phyloP scores from a whole-genome alignment of 2,888 invertebrate species.

The Pherbina coryleti region DNA sequence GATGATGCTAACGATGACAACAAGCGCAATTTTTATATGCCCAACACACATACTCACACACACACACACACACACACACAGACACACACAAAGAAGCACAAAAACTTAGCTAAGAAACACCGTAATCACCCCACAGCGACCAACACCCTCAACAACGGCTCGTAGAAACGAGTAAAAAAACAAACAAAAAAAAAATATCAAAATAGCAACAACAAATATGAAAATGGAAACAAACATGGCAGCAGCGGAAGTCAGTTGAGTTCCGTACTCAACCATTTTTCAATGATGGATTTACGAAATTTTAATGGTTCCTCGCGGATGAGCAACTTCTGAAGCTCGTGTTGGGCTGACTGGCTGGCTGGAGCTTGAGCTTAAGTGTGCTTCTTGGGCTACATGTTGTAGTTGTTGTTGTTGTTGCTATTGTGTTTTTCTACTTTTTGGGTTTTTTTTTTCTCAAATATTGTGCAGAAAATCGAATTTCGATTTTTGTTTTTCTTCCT shows the following conservation, averaged over 20 bases:
- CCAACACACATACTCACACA: no score
- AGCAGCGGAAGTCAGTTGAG: conserved; percentile 53
- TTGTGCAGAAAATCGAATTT: conserved; percentile 30
- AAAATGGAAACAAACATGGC: conserved; percentile 54
- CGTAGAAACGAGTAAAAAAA: conserved; percentile 34
- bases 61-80: no score
- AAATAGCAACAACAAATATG: conserved; percentile 43
- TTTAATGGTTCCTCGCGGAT: conserved; percentile 67
- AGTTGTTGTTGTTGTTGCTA: background rate
- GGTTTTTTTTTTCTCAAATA: conserved; percentile 35
- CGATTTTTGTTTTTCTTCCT: conserved; percentile 2
- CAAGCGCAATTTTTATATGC: conserved; percentile 43
- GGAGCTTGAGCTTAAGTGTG: background rate
- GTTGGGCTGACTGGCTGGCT: conserved; percentile 17
- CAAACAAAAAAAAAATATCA: conserved; percentile 37
- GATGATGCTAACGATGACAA: conserved; percentile 36
- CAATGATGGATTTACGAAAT: conserved; percentile 67
- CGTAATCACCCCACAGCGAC: background rate
- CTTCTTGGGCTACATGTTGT: background rate
- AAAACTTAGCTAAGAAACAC: background rate
- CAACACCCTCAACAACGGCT: conserved; percentile 40
- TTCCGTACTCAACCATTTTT: conserved; percentile 58
- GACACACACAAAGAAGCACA: conserved; percentile 44
- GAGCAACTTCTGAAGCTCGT: conserved; percentile 61
- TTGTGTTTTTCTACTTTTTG: conserved; percentile 16